These are phyloP conservation scores for Ceyx cyanopectus DNA, from an alignment of 2,113 vertebrate species.

Conservation along the genomic window DNA sequence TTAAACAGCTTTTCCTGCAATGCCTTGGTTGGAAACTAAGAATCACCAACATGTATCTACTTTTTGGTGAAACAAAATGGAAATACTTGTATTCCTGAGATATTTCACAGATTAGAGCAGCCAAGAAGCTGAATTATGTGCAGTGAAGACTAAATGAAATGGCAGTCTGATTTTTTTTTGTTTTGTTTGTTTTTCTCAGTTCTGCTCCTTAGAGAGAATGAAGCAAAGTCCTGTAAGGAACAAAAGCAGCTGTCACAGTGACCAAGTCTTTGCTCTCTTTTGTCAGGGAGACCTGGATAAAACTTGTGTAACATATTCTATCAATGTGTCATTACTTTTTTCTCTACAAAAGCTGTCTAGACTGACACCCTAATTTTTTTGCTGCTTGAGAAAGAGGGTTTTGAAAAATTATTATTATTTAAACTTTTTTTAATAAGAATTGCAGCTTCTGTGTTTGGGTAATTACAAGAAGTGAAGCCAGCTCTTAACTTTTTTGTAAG, in stretches of 20 bases:
- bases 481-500: neutral
- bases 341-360: neutral
- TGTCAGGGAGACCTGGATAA: neutral
- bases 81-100: neutral
- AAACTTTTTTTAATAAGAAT: neutral
- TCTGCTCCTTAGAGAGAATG: neutral
- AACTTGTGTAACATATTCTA: neutral
- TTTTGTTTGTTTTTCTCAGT: no score
- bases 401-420: no score
- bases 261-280: neutral
- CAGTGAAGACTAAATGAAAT: neutral
- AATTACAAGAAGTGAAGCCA: neutral
- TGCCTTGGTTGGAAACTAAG: neutral
- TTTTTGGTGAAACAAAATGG: neutral
- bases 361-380: neutral
- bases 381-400: neutral
- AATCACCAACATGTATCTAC: neutral
- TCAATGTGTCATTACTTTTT: neutral
- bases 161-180: no score
- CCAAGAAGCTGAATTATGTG: neutral
- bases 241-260: neutral
- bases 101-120: neutral
- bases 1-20: neutral
- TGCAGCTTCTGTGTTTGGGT: neutral
- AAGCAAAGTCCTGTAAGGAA: neutral